Percentiles rank a stretch among this genome's conserved stretches.
Conservation (phyloP, 2,113 vertebrate species). For the Dasyprocta punctata region DNA sequence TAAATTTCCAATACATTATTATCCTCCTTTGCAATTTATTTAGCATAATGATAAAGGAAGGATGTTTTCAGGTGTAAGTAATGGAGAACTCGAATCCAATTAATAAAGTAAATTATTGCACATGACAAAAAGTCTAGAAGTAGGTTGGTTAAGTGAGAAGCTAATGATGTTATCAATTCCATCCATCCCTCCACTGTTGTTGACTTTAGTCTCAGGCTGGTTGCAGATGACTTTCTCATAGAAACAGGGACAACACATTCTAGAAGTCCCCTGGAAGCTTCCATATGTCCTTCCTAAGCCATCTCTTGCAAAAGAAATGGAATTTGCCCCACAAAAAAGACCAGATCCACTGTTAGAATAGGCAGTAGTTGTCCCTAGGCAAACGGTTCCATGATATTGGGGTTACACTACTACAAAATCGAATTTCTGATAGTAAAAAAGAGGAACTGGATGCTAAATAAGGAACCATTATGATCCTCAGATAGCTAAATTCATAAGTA, state of each 20-base stretch:
- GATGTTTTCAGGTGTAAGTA: background rate
- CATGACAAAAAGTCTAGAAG: background rate
- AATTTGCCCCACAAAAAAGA: background rate
- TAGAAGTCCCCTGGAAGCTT: background rate
- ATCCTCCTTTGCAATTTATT: constrained; percentile 31
- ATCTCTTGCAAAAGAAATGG: background rate
- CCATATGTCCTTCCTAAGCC: background rate
- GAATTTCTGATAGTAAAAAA: background rate
- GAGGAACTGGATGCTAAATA: background rate
- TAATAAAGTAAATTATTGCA: background rate
- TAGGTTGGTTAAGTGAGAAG: background rate
- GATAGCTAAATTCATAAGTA: background rate
- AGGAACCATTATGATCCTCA: background rate
- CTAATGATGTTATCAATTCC: background rate
- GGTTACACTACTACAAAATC: background rate
- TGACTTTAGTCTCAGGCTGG: background rate
- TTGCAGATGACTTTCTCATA: background rate
- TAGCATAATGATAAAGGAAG: constrained; percentile 1
- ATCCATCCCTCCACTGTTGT: background rate
- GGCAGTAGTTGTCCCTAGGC: too few species aligned
- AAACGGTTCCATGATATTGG: background rate
- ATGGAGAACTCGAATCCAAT: background rate
- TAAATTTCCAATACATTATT: background rate
- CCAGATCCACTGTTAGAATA: background rate
- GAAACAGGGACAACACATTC: background rate